Evolutionary conservation across 2,113 vertebrate genomes (phyloP).

Genomic region (Hippocampus barbouri): DNA sequence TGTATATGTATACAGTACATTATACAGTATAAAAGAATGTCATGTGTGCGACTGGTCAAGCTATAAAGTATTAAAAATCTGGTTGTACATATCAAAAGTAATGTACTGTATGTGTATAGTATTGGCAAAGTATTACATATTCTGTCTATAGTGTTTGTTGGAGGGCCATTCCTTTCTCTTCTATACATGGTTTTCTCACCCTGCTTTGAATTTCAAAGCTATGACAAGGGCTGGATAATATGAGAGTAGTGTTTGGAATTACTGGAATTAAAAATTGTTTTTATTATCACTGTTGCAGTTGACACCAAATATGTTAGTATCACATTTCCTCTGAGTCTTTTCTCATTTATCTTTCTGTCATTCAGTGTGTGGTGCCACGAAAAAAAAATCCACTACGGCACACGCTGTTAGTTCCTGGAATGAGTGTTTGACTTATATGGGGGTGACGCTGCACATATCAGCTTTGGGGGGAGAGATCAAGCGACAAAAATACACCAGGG

Average conservation of each 20-base stretch:
- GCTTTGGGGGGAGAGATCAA: slow-evolving; percentile 11
- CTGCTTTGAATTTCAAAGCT: background rate
- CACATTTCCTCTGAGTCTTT: slow-evolving; percentile 15
- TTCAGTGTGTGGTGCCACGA: background rate
- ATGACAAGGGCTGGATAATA: background rate
- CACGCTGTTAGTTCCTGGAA: slow-evolving; percentile 57
- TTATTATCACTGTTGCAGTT: background rate
- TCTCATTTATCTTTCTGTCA: slow-evolving; percentile 7
- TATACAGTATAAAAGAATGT: no score
- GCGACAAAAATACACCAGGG: slow-evolving; percentile 68
- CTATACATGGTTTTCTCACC: background rate
- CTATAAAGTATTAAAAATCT: no score
- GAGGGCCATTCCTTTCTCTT: background rate
- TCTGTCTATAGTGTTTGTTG: background rate
- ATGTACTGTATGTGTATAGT: no score
- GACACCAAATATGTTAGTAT: slow-evolving; percentile 29
- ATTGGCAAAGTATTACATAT: no score
- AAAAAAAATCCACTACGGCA: slow-evolving; percentile 27
- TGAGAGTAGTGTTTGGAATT: background rate
- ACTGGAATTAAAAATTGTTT: background rate
- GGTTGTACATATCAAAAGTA: no score
- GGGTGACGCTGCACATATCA: slow-evolving; percentile 43
- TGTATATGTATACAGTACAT: no score
- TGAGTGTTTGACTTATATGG: slow-evolving; percentile 64
- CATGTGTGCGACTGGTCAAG: no score